A percentile compares a stretch with the other conserved stretches of the same genome.
Evolutionary conservation across 2,113 vertebrate genomes (phyloP).

Genomic region (Sciurus niger): DNA sequence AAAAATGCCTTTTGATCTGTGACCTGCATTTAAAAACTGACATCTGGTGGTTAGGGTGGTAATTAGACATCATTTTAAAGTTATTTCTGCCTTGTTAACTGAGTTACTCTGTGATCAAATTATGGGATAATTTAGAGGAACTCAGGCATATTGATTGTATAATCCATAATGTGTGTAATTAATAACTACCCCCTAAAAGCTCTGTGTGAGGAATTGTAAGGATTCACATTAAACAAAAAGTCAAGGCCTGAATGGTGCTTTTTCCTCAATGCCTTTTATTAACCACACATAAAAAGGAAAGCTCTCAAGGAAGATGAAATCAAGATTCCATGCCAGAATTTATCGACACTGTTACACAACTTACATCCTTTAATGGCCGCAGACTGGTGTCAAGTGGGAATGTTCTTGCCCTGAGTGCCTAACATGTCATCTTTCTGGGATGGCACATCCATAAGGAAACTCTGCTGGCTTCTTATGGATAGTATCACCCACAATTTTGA

Average conservation of each 20-base stretch:
- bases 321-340: background rate
- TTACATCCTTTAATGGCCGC: background rate
- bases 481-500: background rate
- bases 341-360: background rate
- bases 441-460: background rate
- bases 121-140: constrained; percentile 82
- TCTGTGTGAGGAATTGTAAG: constrained; percentile 62
- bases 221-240: constrained; percentile 71
- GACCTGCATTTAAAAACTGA: constrained; percentile 81
- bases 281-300: constrained; percentile 33
- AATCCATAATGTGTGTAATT: constrained; percentile 83
- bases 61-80: constrained; percentile 83
- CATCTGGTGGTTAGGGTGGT: constrained; percentile 77
- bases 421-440: background rate
- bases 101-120: constrained; percentile 80
- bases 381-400: background rate
- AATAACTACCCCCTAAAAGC: constrained; percentile 79
- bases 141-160: constrained; percentile 82
- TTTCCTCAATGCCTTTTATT: constrained; percentile 55
- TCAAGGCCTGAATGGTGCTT: constrained; percentile 5
- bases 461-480: background rate
- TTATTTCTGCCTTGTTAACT: constrained; percentile 86
- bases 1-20: constrained; percentile 79
- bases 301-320: constrained; percentile 13
- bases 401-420: background rate